Percentiles rank a stretch among this genome's conserved stretches.
These are phyloP conservation scores for Agrilus cyanescens DNA, from an alignment of 2,888 invertebrate species.

Conservation along the genomic window DNA sequence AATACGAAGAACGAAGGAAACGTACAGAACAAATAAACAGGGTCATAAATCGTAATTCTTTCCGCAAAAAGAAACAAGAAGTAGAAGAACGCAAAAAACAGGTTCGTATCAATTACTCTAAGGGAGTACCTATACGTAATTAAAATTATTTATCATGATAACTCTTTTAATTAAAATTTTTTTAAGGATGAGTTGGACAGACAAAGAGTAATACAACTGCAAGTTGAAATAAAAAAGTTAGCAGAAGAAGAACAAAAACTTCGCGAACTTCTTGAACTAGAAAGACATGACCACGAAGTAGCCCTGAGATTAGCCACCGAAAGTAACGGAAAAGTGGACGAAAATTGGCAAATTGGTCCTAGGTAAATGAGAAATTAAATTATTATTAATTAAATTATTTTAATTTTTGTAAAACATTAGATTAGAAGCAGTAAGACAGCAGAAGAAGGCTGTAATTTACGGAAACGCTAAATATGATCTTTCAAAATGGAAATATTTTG, in stretches of 20 bases:
- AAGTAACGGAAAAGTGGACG: slow-evolving; percentile 73
- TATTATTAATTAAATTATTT: slow-evolving; percentile 6
- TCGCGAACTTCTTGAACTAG: slow-evolving; percentile 79
- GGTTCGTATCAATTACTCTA: slow-evolving; percentile 17
- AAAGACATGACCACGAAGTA: slow-evolving; percentile 86
- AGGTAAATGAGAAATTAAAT: slow-evolving; percentile 45
- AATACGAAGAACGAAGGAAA: slow-evolving; percentile 59
- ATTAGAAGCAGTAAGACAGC: slow-evolving; percentile 70
- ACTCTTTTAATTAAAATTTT: slow-evolving; percentile 33
- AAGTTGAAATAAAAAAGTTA: slow-evolving; percentile 58
- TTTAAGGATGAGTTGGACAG: slow-evolving; percentile 62
- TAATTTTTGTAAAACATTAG: slow-evolving; percentile 40
- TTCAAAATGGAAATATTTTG: slow-evolving; percentile 97
- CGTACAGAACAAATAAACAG: slow-evolving; percentile 69
- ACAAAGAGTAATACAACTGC: slow-evolving; percentile 51
- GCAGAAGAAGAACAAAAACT: slow-evolving; percentile 56
- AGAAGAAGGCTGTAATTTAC: slow-evolving; percentile 54
- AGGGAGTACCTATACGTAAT: no score
- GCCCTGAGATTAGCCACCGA: slow-evolving; percentile 87
- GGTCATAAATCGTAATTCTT: slow-evolving; percentile 79
- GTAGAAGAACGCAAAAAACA: slow-evolving; percentile 53
- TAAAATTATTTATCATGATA: neutral
- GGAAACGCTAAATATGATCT: slow-evolving; percentile 82
- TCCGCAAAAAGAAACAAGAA: slow-evolving; percentile 70
- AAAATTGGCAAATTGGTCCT: slow-evolving; percentile 63